A percentile compares a stretch with the other conserved stretches of the same genome.
Evolutionary conservation across 2,113 vertebrate species (phyloP).

Genomic region (Pyrgilauda ruficollis): DNA sequence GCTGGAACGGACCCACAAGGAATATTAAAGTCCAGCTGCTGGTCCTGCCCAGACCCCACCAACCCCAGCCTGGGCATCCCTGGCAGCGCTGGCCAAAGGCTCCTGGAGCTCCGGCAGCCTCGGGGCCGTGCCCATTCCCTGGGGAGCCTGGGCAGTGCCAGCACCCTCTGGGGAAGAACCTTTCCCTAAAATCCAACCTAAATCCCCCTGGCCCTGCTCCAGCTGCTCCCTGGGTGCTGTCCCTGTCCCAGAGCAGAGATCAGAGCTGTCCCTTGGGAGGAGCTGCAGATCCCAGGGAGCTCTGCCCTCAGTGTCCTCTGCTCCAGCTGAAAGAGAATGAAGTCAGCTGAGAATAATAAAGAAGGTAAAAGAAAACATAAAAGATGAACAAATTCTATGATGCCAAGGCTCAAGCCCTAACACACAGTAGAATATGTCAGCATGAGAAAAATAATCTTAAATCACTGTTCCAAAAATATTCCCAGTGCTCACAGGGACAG

Average conservation of each 20-base stretch:
- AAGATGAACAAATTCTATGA: neutral
- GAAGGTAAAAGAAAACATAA: neutral
- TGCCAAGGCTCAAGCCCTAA: neutral
- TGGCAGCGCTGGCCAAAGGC: neutral
- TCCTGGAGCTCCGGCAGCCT: neutral
- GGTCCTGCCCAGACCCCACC: neutral
- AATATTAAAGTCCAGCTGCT: neutral
- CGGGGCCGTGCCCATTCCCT: neutral
- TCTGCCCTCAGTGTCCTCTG: neutral
- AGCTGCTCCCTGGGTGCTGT: neutral
- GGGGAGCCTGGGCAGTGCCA: neutral
- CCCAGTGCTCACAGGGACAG: neutral
- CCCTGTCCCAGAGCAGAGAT: neutral
- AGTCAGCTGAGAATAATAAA: neutral
- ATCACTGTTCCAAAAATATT: neutral
- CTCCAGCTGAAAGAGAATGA: neutral
- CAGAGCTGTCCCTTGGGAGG: accelerated
- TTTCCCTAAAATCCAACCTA: accelerated
- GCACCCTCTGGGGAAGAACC: neutral
- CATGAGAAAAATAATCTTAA: neutral
- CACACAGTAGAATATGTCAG: neutral
- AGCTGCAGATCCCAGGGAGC: neutral
- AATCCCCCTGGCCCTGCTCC: neutral
- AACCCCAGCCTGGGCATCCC: neutral
- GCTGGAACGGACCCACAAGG: neutral